Evolutionary conservation across 1,140 invertebrate genomes (phyloP), one percentile per base, ranked within the genome.

Genomic region (Lordiphosa mommai): DNA sequence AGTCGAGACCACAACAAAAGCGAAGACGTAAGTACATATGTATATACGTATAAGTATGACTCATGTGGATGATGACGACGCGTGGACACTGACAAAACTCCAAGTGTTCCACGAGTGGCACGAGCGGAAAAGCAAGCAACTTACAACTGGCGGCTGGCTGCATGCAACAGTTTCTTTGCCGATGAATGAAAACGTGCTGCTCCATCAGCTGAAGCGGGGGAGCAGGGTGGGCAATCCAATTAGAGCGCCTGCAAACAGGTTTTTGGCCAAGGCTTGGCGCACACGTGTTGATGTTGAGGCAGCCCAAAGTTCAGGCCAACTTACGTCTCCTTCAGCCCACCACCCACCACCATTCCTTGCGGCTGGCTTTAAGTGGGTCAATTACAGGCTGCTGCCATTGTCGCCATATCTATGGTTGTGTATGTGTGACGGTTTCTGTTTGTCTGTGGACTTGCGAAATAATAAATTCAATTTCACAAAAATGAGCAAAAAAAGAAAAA

Each of bases 401-500:
- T 80, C 71, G 74, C 71, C 46, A 13, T 56, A 17, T 56, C 10
- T 48, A 14, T 23, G 30, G n/a, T n/a, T 70, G 23, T 46, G 29
- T 12, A 20, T 44, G 27, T 61, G 36, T 50, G 53, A 55, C 16
- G 34, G 38, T 30, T 10, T 68, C 50, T 46, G 29, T 52, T 30
- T 61, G 20, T 43, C 44, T 60, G 44, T 37, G 47, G 53, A 64
- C 64, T 80, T 82, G 76, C 67, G 74, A 82, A 80, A 80, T 80
- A 61, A 82, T 80, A 82, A 80, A 71, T 82, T 71, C 66, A 80
- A 82, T 80, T 80, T 80, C 76, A 80, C 74, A 82, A 82, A 69
- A 61, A 70, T 56, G 37, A 65, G 47, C 32, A 38, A 79, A 67
- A 58, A 52, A 53, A 51, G 57, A 60, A 50, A 53, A 44, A 63